Evolutionary conservation across 2,888 invertebrate species (phyloP).

Genomic region (Lepidonotus clava): DNA sequence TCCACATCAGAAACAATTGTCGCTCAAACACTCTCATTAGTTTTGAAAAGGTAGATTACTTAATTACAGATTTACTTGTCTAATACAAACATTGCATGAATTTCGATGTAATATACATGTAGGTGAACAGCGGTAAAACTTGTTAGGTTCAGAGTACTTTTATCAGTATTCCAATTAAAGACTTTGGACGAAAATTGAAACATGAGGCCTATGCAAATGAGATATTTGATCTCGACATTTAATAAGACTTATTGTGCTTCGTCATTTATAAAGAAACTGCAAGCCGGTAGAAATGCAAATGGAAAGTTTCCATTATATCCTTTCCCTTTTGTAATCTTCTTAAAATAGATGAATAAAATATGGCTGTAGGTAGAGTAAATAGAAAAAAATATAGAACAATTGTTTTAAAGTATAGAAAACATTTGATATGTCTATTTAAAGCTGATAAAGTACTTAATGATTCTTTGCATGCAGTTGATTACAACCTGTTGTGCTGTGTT

Average conservation of each 20-base stretch:
- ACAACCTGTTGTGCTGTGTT: background rate
- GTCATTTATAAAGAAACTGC: background rate
- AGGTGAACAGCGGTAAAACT: background rate
- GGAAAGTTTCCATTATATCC: background rate
- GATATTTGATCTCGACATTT: background rate
- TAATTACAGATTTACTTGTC: background rate
- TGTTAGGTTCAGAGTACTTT: constrained; percentile 1
- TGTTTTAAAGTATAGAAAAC: background rate
- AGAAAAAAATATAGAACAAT: background rate
- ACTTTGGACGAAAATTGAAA: background rate
- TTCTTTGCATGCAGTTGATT: background rate
- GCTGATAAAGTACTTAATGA: constrained; percentile 9
- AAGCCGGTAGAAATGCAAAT: background rate
- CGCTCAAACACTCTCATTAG: no score
- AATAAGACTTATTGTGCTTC: background rate
- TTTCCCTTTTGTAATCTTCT: background rate
- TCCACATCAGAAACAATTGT: no score
- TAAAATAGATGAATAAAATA: background rate
- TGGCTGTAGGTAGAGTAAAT: background rate
- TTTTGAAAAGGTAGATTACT: background rate
- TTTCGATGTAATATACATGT: background rate
- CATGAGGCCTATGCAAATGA: constrained; percentile 17
- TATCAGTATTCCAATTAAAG: constrained; percentile 1
- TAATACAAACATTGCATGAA: background rate
- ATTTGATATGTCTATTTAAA: background rate